A percentile compares a stretch with the other conserved stretches of the same genome.
phyloP scores from a whole-genome alignment of 1,140 invertebrate species.

The Littorina saxatilis region DNA sequence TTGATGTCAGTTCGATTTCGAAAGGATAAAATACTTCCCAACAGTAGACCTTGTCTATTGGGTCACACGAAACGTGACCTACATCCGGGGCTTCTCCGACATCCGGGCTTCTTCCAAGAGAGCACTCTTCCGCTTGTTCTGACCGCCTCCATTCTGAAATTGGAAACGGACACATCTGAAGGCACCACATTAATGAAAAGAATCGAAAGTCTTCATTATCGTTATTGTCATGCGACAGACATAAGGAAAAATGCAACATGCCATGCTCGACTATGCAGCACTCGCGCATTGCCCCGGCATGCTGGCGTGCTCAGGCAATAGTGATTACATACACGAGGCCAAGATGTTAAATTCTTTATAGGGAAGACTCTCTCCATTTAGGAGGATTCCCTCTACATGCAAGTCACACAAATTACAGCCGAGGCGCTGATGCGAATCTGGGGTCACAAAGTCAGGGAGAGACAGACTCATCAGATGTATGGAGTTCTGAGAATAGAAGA shows the following conservation, averaged over 20 bases:
- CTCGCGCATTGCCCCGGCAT: too few species aligned
- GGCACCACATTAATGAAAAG: not conserved
- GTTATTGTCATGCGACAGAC: not conserved
- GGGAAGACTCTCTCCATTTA: not conserved
- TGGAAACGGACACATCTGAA: conserved; percentile 16
- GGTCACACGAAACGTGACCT: not conserved
- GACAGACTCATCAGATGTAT: not conserved
- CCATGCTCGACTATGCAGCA: not conserved
- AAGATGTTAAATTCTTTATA: too few species aligned
- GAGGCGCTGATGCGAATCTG: not conserved
- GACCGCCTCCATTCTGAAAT: conserved; percentile 11
- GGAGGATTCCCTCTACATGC: not conserved
- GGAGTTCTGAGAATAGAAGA: not conserved
- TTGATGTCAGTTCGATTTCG: too few species aligned
- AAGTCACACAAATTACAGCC: conserved; percentile 2
- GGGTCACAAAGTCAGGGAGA: not conserved
- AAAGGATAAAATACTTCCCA: too few species aligned
- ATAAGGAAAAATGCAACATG: not conserved
- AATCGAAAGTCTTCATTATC: not conserved
- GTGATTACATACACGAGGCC: too few species aligned
- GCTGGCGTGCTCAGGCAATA: too few species aligned
- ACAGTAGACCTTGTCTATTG: too few species aligned
- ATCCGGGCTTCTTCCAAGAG: conserved; percentile 5
- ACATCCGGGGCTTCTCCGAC: conserved; percentile 9
- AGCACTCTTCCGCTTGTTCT: too few species aligned